phyloP scores from a whole-genome alignment of 1,140 invertebrate species.

The Stegodyphus dumicola region DNA sequence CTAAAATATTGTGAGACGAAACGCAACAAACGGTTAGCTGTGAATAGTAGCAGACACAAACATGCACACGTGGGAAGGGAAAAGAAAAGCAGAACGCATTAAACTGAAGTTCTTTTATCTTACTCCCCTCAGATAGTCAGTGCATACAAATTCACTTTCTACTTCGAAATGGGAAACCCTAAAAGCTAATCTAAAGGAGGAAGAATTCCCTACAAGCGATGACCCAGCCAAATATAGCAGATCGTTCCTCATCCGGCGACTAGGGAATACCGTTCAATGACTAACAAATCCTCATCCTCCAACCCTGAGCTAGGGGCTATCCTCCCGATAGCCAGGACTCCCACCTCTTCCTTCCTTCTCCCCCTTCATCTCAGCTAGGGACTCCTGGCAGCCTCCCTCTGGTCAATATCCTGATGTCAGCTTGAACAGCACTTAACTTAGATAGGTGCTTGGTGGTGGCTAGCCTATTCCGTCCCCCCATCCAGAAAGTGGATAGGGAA shows the following conservation, averaged over 20 bases:
- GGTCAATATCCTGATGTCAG: constrained; percentile 60
- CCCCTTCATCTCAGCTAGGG: no score
- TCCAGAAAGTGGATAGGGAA: neutral
- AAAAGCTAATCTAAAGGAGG: neutral
- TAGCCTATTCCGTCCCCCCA: constrained; percentile 26
- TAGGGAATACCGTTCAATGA: constrained; percentile 58
- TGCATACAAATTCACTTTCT: neutral
- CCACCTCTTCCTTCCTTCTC: neutral
- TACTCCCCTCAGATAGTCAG: neutral
- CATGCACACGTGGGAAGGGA: no score
- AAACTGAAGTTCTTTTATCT: neutral
- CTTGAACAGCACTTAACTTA: constrained; percentile 58
- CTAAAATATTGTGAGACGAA: no score
- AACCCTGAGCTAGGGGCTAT: constrained; percentile 1
- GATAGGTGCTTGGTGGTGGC: constrained; percentile 54
- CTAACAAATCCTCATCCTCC: constrained; percentile 51
- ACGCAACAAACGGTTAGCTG: no score
- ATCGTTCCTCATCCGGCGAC: neutral
- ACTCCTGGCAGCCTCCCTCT: constrained; percentile 9
- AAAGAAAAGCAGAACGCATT: neutral
- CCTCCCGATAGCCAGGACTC: neutral
- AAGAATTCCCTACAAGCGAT: constrained; percentile 14
- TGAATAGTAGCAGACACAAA: no score
- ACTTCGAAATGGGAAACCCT: neutral
- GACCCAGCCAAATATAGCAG: constrained; percentile 49